phyloP scores from a whole-genome alignment of 2,888 invertebrate species.

The Lasioglossum zephyrum region DNA sequence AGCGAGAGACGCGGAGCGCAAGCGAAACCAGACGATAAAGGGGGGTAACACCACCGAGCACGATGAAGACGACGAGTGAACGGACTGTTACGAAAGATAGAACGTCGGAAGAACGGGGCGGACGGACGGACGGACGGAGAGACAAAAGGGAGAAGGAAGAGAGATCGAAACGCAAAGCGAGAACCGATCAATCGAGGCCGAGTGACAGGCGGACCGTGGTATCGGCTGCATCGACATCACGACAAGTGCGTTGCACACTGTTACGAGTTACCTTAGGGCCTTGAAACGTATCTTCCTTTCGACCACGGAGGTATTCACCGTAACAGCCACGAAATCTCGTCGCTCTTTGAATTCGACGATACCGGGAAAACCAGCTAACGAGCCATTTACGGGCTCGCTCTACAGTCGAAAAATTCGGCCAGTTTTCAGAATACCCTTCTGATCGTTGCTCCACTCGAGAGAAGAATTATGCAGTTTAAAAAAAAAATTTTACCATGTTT shows the following conservation, averaged over 20 bases:
- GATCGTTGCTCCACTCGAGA: not conserved
- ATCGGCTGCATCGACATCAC: conserved; percentile 76
- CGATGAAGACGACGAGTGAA: conserved; percentile 53
- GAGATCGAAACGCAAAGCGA: conserved; percentile 63
- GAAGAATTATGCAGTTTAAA: too few species aligned
- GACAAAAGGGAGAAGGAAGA: conserved; percentile 27
- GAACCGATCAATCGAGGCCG: conserved; percentile 80
- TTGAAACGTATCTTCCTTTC: conserved; percentile 61
- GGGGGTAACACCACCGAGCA: conserved; percentile 31
- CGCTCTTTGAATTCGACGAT: conserved; percentile 34
- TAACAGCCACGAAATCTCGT: conserved; percentile 49
- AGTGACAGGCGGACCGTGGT: conserved; percentile 77
- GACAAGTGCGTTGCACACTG: conserved; percentile 77
- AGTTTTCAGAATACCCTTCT: not conserved
- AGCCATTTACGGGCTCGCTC: not conserved
- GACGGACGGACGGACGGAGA: not conserved
- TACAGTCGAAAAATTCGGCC: not conserved
- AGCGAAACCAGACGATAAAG: conserved; percentile 67
- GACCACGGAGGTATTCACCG: conserved; percentile 61
- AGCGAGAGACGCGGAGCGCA: conserved; percentile 55
- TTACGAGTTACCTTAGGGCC: conserved; percentile 69
- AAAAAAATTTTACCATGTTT: too few species aligned
- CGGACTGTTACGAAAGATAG: conserved; percentile 49
- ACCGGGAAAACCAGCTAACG: conserved; percentile 6
- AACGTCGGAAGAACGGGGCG: conserved; percentile 21